Evolutionary conservation across 2,888 invertebrate species (phyloP), one percentile per base, ranked within the genome.

Genomic region (Tanypteryx hageni): DNA sequence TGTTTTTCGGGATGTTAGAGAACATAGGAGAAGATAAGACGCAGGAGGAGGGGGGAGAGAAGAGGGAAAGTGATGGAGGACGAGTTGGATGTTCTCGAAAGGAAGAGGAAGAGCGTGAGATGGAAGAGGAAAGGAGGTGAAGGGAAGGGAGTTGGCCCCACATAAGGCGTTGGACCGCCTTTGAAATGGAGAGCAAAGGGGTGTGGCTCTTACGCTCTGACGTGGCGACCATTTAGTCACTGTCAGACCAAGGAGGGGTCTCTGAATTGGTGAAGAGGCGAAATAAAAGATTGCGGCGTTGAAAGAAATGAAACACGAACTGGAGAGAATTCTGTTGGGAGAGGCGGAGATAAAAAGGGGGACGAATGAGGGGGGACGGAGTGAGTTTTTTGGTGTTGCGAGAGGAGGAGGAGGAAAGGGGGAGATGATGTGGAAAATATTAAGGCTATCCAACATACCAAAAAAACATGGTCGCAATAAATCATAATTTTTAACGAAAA

Each of bases 211-310:
- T 31, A 31, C 27, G 61, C 59, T 86, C 86, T 86, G 61, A 64
- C 22, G 86, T 59, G 27, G 86, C 61, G 86, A 64, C 86, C 86
- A 86, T 86, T 86, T 61, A 61, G 31, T 86, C 61, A 64, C 86
- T 86, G 31, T 61, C 86, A 86, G 61, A 10, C 64, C 16, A 18
- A 59, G 61, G 86, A 58, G 22, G 61, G 27, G 86, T 18, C 64
- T 64, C 61, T 27, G 61, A 61, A 61, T 31, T 61, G 13, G 61
- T 27, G 61, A 61, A 61, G 27, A 86, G 13, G 61, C 61, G 31
- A 86, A 86, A 86, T 86, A 22, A 86, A 86, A 86, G 86, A 31
- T 61, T 59, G 61, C 22, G 31, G 86, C 85, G 27, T 3, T 13
- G 22, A 22, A 27, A 27, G 61, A 86, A 61, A 59, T 10, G 13